phyloP scores from a whole-genome alignment of 2,797 vertebrate genomes.

The Thaleichthys pacificus region DNA sequence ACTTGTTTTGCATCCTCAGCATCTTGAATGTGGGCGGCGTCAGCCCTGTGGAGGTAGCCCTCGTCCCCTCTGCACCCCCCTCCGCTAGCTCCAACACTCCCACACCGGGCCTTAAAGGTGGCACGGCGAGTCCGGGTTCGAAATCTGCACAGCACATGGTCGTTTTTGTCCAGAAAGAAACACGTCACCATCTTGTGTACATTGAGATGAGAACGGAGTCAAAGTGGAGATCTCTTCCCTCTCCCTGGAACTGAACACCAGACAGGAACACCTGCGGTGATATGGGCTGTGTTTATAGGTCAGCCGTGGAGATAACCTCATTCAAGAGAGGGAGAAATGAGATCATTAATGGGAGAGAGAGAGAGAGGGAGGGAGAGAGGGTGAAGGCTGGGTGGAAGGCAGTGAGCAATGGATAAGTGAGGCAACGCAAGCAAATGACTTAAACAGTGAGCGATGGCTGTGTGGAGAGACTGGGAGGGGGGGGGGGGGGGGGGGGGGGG shows the following conservation, averaged over 20 bases:
- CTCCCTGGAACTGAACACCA: constrained; percentile 47
- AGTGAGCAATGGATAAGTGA: constrained; percentile 11
- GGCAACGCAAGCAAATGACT: constrained; percentile 61
- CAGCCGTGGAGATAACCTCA: constrained; percentile 64
- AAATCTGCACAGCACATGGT: too few relatives aligned
- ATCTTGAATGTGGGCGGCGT: background rate
- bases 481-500: constrained; percentile 34
- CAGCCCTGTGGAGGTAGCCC: background rate
- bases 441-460: constrained; percentile 66
- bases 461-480: constrained; percentile 27
- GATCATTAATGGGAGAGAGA: constrained; percentile 64
- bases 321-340: constrained; percentile 68
- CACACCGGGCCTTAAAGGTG: too few relatives aligned
- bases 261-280: constrained; percentile 57
- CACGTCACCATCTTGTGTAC: too few relatives aligned
- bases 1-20: background rate
- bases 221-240: background rate
- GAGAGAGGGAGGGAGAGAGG: background rate
- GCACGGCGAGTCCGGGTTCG: too few relatives aligned
- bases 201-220: background rate
- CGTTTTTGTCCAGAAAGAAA: too few relatives aligned
- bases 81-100: too few relatives aligned
- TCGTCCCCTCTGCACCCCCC: background rate
- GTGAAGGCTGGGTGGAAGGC: background rate
- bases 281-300: constrained; percentile 71